Conservation (phyloP, 2,888 invertebrate species). For the Notocelia uddmanniana region DNA sequence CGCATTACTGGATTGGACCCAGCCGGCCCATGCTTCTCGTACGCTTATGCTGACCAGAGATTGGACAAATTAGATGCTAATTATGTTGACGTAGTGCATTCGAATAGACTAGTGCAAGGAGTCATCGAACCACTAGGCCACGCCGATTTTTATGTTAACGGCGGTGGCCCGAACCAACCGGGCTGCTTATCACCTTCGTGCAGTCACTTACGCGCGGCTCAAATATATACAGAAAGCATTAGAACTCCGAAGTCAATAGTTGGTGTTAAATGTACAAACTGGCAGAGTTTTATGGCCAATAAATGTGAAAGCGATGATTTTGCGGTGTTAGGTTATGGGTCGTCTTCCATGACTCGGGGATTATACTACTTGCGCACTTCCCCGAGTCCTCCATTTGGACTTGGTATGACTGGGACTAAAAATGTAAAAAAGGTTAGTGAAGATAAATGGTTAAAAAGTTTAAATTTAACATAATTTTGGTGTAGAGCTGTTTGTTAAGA, state of each 20-base stretch:
- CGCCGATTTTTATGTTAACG: conserved; percentile 91
- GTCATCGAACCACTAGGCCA: conserved; percentile 87
- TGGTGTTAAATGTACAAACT: conserved; percentile 71
- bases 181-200: conserved; percentile 87
- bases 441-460: conserved; percentile 63
- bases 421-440: conserved; percentile 52
- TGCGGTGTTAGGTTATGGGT: conserved; percentile 79
- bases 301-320: conserved; percentile 68
- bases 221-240: conserved; percentile 77
- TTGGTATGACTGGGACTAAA: conserved; percentile 76
- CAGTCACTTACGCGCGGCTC: conserved; percentile 78
- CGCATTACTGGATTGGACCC: conserved; percentile 82
- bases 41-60: conserved; percentile 74
- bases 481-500: conserved; percentile 39
- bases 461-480: conserved; percentile 56
- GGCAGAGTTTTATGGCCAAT: conserved; percentile 72
- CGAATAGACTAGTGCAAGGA: conserved; percentile 79
- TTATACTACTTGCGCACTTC: conserved; percentile 77
- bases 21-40: conserved; percentile 81
- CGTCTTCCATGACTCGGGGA: conserved; percentile 73
- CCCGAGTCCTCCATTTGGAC: conserved; percentile 69
- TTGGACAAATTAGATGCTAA: conserved; percentile 75
- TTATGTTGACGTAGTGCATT: conserved; percentile 80
- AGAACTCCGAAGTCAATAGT: conserved; percentile 74
- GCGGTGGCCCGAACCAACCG: conserved; percentile 89